phyloP scores from a whole-genome alignment of 2,797 vertebrate species.

The Amniataba percoides region DNA sequence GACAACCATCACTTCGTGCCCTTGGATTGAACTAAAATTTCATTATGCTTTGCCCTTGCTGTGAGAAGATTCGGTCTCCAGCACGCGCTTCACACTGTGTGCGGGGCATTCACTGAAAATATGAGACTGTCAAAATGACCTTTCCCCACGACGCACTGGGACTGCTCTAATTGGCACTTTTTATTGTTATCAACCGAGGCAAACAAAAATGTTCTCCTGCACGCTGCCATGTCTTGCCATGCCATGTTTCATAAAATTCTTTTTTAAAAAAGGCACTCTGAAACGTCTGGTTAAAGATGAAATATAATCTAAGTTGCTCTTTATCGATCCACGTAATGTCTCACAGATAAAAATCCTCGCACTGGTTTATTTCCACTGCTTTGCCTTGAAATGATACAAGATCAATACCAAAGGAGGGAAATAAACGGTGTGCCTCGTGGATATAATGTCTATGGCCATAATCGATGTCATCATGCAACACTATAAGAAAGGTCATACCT shows the following conservation, averaged over 20 bases:
- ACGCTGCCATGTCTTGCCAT: constrained; percentile 33
- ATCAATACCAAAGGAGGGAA: constrained; percentile 72
- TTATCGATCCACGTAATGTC: constrained; percentile 69
- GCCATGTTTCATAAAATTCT: constrained; percentile 44
- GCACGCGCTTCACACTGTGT: constrained; percentile 52
- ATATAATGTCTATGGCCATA: constrained; percentile 75
- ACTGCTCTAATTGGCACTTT: constrained; percentile 77
- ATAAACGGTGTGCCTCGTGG: constrained; percentile 74
- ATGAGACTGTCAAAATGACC: constrained; percentile 78
- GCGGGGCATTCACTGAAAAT: constrained; percentile 68
- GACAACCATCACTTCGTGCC: constrained; percentile 59
- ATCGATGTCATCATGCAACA: constrained; percentile 79
- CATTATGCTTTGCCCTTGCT: constrained; percentile 52
- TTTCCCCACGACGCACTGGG: constrained; percentile 73
- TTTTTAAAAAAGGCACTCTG: constrained; percentile 5
- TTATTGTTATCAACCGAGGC: constrained; percentile 71
- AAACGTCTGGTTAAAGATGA: constrained; percentile 69
- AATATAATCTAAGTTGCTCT: constrained; percentile 69
- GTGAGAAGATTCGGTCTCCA: constrained; percentile 53
- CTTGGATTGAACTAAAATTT: constrained; percentile 61
- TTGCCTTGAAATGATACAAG: constrained; percentile 66
- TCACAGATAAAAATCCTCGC: constrained; percentile 69
- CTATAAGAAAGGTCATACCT: constrained; percentile 79
- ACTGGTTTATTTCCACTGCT: constrained; percentile 66
- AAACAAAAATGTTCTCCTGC: constrained; percentile 57